Evolutionary conservation across 2,888 invertebrate genomes (phyloP).

Genomic region (Mesodorylaimus sp.): DNA sequence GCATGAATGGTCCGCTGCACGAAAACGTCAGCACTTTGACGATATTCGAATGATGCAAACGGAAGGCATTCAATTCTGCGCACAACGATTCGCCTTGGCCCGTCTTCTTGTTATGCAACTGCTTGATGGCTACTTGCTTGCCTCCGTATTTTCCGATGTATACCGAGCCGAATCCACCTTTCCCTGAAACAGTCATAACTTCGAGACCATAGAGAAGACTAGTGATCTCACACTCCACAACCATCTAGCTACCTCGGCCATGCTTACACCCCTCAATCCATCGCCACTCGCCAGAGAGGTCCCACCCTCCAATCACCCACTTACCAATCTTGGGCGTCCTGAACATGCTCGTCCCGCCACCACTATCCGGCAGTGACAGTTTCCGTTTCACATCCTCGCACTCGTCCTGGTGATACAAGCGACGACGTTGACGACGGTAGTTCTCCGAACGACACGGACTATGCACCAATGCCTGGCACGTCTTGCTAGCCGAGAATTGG

Average conservation of each 20-base stretch:
- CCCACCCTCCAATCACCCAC: too few species aligned
- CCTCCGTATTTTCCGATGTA: constrained; percentile 8
- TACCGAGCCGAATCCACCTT: constrained; percentile 12
- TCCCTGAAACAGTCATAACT: constrained; percentile 3
- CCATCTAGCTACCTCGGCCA: too few species aligned
- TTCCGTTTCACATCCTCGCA: neutral
- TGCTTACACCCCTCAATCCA: too few species aligned
- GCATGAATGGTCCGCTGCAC: neutral
- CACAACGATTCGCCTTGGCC: neutral
- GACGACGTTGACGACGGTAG: constrained; percentile 3
- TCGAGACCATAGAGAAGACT: neutral
- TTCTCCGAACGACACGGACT: constrained; percentile 7
- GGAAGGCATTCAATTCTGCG: constrained; percentile 11
- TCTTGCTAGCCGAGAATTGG: neutral
- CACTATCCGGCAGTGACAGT: neutral
- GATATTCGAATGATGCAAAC: constrained; percentile 10
- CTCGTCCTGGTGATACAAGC: constrained; percentile 5
- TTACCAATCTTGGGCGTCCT: constrained; percentile 1
- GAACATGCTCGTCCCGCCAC: too few species aligned
- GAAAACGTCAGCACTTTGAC: constrained; percentile 11
- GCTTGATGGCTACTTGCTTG: constrained; percentile 11
- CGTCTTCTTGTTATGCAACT: neutral
- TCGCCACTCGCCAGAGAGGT: too few species aligned
- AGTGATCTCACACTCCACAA: too few species aligned
- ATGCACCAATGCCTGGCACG: constrained; percentile 9